A percentile compares a stretch with the other conserved stretches of the same genome.
Conservation (phyloP, 2,888 invertebrate species). For the Magallana nippona region DNA sequence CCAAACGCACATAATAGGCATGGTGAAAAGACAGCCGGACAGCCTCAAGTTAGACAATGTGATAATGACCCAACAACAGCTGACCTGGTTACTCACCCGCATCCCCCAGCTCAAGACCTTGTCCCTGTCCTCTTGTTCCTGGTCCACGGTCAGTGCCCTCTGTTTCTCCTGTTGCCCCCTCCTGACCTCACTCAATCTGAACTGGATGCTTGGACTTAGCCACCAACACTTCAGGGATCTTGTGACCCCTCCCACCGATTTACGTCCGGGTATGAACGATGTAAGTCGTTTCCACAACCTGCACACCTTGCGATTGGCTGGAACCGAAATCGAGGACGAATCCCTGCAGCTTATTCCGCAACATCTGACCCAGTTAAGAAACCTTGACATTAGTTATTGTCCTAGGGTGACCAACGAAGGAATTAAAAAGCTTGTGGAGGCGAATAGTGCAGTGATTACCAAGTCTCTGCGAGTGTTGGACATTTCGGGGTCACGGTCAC, state of each 20-base stretch:
- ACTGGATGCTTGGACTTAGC: constrained; percentile 91
- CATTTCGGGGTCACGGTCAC: constrained; percentile 62
- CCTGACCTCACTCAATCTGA: constrained; percentile 87
- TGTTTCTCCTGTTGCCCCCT: constrained; percentile 91
- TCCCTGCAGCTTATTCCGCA: constrained; percentile 83
- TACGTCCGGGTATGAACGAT: constrained; percentile 87
- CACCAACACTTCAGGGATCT: constrained; percentile 92
- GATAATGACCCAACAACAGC: constrained; percentile 90
- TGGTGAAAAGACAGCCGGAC: constrained; percentile 93
- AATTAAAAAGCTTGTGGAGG: constrained; percentile 82
- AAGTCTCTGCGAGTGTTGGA: constrained; percentile 59
- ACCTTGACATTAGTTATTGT: constrained; percentile 91
- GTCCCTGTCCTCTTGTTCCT: constrained; percentile 86
- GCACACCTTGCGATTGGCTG: constrained; percentile 88
- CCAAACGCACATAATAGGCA: constrained; percentile 89
- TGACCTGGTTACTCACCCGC: constrained; percentile 94
- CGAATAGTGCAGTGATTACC: constrained; percentile 43
- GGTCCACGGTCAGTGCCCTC: constrained; percentile 88
- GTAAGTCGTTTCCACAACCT: constrained; percentile 89
- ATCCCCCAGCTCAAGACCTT: constrained; percentile 91
- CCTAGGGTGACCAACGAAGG: constrained; percentile 93
- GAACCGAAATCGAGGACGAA: constrained; percentile 94
- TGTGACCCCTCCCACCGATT: constrained; percentile 91
- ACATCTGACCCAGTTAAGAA: constrained; percentile 82
- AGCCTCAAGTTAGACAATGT: constrained; percentile 93